Evolutionary conservation across 2,888 invertebrate species (phyloP), one percentile per base, ranked within the genome.

Genomic region (Tetranychus truncatus): DNA sequence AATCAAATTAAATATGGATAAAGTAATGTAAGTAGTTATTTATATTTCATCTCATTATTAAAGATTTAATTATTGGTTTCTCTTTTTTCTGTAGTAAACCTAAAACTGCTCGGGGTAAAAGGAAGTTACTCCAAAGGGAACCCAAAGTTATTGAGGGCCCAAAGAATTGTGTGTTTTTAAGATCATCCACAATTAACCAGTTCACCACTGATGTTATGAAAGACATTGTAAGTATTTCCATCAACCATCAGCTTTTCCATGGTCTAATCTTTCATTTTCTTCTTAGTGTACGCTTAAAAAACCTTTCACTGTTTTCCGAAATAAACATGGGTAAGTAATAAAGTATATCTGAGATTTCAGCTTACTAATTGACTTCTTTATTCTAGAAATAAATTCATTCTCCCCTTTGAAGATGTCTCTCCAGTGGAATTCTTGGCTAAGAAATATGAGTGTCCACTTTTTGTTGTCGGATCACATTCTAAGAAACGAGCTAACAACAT

Each of bases 401-500:
- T 91, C 21, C 92, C 96, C 0, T 96, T 99, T 84, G 97, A 97
- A 84, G 91, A 96, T 84, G 85, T 88, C 0, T 88, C 89, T 0
- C 88, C 90, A 5, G 84, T 97, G 78, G 84, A 84, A 78, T 82
- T 81, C 77, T 82, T 84, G 78, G 81, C 82, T 6, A 73, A 87
- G 80, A 95, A 94, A 83, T 88, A 89, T 81, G 93, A 97, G 83
- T 87, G 92, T 18, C 88, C 95, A 0, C 83, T 97, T 45, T 99
- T 99, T 83, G 87, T 91, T 78, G 90, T 95, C 81, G 92, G 90
- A 4, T 91, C 91, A 1, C 91, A 95, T 81, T 91, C 89, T 74
- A 99, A 99, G 83, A 99, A 99, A 82, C 86, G 95, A 18, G 96
- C 96, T 0, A 88, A 95, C 81, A 96, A 95, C 84, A 83, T 97